These are phyloP conservation scores for Leptopilina clavipes DNA, from an alignment of 1,140 invertebrate species.

Conservation along the genomic window DNA sequence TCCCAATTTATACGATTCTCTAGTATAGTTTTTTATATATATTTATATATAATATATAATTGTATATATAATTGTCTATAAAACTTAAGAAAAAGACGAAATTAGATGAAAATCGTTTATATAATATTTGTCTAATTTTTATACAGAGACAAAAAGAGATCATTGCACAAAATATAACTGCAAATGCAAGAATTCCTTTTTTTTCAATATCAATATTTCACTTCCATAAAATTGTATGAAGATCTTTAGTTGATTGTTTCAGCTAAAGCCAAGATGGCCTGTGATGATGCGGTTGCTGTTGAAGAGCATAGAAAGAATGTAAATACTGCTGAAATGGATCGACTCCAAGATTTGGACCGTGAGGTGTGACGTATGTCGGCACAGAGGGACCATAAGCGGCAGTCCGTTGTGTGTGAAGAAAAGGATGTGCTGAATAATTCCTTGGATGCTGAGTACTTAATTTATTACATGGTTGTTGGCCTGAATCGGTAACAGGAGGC, in stretches of 20 bases:
- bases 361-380: conserved; percentile 67
- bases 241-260: conserved; percentile 50
- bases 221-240: conserved; percentile 43
- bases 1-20: no score
- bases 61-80: not conserved
- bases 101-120: conserved; percentile 6
- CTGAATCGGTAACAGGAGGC: conserved; percentile 53
- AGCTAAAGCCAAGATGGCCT: conserved; percentile 72
- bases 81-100: conserved; percentile 45
- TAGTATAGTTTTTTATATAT: no score
- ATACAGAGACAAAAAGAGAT: conserved; percentile 35
- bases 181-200: conserved; percentile 31
- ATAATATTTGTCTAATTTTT: conserved; percentile 21
- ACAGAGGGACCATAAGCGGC: conserved; percentile 68
- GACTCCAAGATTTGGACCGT: conserved; percentile 67
- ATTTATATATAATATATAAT: no score
- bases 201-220: conserved; percentile 38
- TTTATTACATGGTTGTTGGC: conserved; percentile 67
- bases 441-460: conserved; percentile 64
- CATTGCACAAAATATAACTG: conserved; percentile 28
- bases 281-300: conserved; percentile 68
- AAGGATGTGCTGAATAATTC: conserved; percentile 70
- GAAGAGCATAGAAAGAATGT: conserved; percentile 70
- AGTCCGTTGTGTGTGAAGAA: conserved; percentile 68
- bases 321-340: conserved; percentile 73